Evolutionary conservation across 2,113 vertebrate genomes (phyloP).

Genomic region (Vulpes lagopus): DNA sequence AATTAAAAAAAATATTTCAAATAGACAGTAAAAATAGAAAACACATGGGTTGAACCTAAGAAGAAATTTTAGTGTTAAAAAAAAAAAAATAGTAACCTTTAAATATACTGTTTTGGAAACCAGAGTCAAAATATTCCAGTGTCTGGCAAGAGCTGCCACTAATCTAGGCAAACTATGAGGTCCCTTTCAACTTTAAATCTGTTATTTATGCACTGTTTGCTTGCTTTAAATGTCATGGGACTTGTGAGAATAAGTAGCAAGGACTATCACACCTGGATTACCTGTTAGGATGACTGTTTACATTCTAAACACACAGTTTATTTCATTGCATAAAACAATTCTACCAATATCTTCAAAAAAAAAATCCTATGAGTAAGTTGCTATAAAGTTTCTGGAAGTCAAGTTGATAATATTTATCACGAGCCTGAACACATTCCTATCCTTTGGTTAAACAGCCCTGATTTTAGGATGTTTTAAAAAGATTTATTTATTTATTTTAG

Average conservation of each 20-base stretch:
- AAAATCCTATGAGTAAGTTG: background rate
- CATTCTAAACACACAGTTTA: background rate
- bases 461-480: background rate
- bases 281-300: background rate
- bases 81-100: constrained; percentile 11
- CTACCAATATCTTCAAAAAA: background rate
- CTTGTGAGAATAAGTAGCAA: background rate
- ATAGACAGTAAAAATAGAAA: no score
- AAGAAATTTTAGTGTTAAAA: no score
- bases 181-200: background rate
- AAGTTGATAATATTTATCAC: background rate
- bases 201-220: background rate
- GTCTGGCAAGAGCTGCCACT: background rate
- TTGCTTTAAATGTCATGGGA: background rate
- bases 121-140: background rate
- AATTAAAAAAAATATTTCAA: no score
- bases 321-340: background rate
- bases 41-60: no score
- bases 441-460: background rate
- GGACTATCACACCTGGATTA: background rate
- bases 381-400: background rate
- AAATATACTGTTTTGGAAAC: background rate
- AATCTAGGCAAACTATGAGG: background rate
- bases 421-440: background rate
- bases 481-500: background rate